phyloP scores from a whole-genome alignment of 2,888 invertebrate species.

The Tanaodytes sp. region DNA sequence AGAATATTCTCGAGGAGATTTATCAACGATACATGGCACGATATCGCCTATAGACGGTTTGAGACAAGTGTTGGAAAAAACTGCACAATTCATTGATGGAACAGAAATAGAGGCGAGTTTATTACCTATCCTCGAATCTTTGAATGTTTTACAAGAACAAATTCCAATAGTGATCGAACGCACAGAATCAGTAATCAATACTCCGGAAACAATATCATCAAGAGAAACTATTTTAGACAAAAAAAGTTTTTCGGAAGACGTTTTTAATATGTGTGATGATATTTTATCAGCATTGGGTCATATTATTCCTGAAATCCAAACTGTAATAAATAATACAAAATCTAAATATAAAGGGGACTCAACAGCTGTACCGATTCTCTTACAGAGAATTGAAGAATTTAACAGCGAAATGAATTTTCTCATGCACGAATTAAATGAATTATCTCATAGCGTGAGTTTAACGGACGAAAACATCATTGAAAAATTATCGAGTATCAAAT shows the following conservation, averaged over 20 bases:
- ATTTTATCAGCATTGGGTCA: slow-evolving; percentile 60
- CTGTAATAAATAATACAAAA: slow-evolving; percentile 60
- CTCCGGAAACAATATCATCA: slow-evolving; percentile 22
- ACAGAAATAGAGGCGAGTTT: slow-evolving; percentile 54
- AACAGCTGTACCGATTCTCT: slow-evolving; percentile 51
- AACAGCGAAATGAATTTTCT: slow-evolving; percentile 61
- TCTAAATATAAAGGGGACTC: slow-evolving; percentile 17
- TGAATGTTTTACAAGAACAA: slow-evolving; percentile 63
- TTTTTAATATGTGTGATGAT: slow-evolving; percentile 46
- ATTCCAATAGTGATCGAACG: slow-evolving; percentile 56
- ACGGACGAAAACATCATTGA: slow-evolving; percentile 56
- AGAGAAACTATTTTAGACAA: slow-evolving; percentile 32
- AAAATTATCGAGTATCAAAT: slow-evolving; percentile 61
- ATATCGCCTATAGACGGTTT: slow-evolving; percentile 78
- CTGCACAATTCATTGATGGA: slow-evolving; percentile 78
- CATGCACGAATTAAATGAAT: slow-evolving; percentile 61
- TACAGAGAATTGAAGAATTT: slow-evolving; percentile 60
- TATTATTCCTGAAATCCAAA: slow-evolving; percentile 63
- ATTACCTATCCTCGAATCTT: slow-evolving; percentile 56
- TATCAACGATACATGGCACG: slow-evolving; percentile 76
- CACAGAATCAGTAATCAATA: slow-evolving; percentile 27
- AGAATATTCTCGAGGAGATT: slow-evolving; percentile 70
- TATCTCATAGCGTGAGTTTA: slow-evolving; percentile 47
- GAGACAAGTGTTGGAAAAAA: slow-evolving; percentile 79
- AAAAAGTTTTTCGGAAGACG: slow-evolving; percentile 23